Percentiles rank a stretch among this genome's conserved stretches.
phyloP scores from a whole-genome alignment of 2,888 invertebrate genomes.

The Drosophila tripunctata region DNA sequence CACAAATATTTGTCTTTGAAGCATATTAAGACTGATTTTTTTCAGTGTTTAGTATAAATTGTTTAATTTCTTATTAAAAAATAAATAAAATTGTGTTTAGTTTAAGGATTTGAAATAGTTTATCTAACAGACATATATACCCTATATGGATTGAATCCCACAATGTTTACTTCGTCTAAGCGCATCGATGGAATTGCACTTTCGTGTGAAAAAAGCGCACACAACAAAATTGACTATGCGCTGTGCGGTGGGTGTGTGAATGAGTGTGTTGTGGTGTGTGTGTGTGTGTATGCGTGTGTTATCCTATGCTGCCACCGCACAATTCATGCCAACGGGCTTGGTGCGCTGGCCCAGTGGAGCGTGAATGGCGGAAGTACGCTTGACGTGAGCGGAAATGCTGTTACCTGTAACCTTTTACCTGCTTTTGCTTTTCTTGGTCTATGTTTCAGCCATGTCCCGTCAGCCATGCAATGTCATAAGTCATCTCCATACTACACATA shows the following conservation, averaged over 20 bases:
- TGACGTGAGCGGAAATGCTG: slow-evolving; percentile 60
- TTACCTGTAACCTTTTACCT: slow-evolving; percentile 35
- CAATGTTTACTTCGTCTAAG: background rate
- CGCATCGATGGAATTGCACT: slow-evolving; percentile 6
- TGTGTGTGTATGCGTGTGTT: slow-evolving; percentile 12
- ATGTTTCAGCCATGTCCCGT: slow-evolving; percentile 2
- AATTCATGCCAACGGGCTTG: slow-evolving; percentile 6
- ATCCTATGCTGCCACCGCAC: slow-evolving; percentile 13
- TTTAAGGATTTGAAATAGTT: too few species aligned
- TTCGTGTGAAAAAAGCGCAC: slow-evolving; percentile 14
- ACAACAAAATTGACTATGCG: background rate
- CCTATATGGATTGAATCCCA: background rate
- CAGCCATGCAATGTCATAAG: slow-evolving; percentile 12
- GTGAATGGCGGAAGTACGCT: slow-evolving; percentile 55
- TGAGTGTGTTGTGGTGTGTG: slow-evolving; percentile 5
- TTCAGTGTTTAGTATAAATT: too few species aligned
- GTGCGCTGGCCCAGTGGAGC: slow-evolving; percentile 29
- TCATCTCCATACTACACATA: background rate
- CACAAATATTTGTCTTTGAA: too few species aligned
- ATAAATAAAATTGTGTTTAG: background rate
- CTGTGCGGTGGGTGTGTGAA: slow-evolving; percentile 3
- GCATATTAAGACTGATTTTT: too few species aligned
- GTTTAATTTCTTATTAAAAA: too few species aligned
- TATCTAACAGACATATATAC: too few species aligned
- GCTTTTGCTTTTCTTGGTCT: background rate